phyloP scores from a whole-genome alignment of 1,140 invertebrate species.

The Pogonomyrmex californicus region DNA sequence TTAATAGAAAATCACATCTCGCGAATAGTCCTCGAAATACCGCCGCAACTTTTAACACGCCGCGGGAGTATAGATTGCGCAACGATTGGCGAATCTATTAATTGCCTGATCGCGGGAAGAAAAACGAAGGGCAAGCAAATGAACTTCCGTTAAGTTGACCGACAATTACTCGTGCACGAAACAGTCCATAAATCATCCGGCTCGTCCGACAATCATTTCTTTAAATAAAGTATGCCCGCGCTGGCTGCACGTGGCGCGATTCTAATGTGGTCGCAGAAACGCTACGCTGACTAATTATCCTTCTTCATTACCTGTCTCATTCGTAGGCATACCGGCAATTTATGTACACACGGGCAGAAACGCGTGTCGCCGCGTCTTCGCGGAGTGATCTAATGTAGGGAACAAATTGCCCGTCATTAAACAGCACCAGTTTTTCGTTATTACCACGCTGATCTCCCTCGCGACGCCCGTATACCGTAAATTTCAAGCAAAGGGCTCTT shows the following conservation, averaged over 20 bases:
- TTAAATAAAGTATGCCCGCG: neutral
- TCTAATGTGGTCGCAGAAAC: neutral
- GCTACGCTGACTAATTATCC: constrained; percentile 40
- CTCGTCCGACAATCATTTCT: neutral
- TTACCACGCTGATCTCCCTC: neutral
- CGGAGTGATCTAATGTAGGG: constrained; percentile 31
- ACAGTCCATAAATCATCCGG: constrained; percentile 42
- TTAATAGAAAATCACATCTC: constrained; percentile 16
- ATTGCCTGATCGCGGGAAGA: constrained; percentile 22
- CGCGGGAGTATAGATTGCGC: neutral
- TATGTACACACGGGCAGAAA: constrained; percentile 38
- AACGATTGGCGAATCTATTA: neutral
- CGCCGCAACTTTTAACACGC: constrained; percentile 2
- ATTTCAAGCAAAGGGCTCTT: neutral
- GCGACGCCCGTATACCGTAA: neutral
- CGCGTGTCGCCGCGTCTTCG: constrained; percentile 22
- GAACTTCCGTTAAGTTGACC: constrained; percentile 28
- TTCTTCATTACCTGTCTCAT: constrained; percentile 43
- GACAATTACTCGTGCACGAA: constrained; percentile 16
- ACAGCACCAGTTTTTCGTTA: constrained; percentile 39
- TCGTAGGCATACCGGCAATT: constrained; percentile 36
- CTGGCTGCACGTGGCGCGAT: neutral
- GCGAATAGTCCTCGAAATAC: neutral
- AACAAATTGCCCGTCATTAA: constrained; percentile 55
- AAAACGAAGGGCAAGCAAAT: neutral